Evolutionary conservation across 2,113 vertebrate genomes (phyloP), one percentile per base, ranked within the genome.

Genomic region (Aegotheles bennettii): DNA sequence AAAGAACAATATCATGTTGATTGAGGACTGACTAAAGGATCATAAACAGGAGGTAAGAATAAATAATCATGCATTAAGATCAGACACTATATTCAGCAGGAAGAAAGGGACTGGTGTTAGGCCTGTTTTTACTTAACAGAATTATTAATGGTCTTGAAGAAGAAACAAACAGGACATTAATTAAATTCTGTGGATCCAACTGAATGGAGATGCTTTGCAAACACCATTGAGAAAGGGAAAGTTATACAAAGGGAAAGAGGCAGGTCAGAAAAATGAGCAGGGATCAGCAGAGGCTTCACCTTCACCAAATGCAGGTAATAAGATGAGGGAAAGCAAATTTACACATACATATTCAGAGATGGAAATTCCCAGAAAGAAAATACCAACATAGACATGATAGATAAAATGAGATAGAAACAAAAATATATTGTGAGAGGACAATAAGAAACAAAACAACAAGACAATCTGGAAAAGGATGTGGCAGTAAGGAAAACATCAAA

Each of bases 141-240:
- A 29, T 89, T 92, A 95, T 88, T 95, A 93, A 86, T 86, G 60
- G 13, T 75, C 45, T 86, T 56, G 68, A 74, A 83, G 51, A 81
- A 84, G 81, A 84, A 87, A 82, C 68, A 94, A 95, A 92, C 19
- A 88, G 25, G 70, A 87, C 70, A 90, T 84, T 93, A 91, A 93
- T 93, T 92, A 68, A 85, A 57, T 33, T 89, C 73, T 82, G 29
- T 84, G 57, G 69, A 82, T 89, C n/a, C 74, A 93, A 50, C 33
- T 74, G 77, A 94, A 91, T 17, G 67, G 65, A 92, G 64, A 74
- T 80, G 23, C 91, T 92, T 81, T 87, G n/a, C 48, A 92, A 92
- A 84, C 33, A 65, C 2, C 8, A 54, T 1, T 61, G 45, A 69
- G 45, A 92, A 81, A 75, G 12, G 38, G 24, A 70, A 95, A 93